Evolutionary conservation across 2,113 vertebrate species (phyloP).

Genomic region (Thinocorus orbignyianus): DNA sequence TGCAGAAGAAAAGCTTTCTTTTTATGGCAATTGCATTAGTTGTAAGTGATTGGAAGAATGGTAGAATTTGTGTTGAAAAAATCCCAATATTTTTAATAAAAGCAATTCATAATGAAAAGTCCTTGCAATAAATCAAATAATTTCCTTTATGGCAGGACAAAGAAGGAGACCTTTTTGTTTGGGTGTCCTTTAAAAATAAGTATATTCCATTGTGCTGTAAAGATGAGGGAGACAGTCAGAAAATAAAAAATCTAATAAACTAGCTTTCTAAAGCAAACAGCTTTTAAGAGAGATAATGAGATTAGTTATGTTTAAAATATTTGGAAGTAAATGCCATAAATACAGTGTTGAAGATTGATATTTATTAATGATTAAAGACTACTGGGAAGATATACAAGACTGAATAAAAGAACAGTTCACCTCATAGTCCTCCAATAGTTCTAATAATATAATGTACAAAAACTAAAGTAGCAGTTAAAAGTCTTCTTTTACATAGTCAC

Average conservation of each 20-base stretch:
- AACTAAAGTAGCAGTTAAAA: not conserved
- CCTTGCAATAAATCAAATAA: not conserved
- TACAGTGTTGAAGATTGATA: not conserved
- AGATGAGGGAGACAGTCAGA: not conserved
- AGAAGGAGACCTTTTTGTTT: not conserved
- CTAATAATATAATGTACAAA: not conserved
- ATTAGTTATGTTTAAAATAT: not conserved
- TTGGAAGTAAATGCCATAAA: not conserved
- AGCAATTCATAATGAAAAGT: not conserved
- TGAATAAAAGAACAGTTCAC: not conserved
- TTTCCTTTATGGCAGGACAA: not conserved
- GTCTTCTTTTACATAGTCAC: not conserved
- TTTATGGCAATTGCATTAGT: not conserved
- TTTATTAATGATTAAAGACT: not conserved
- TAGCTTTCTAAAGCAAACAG: fast-evolving
- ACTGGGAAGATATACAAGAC: not conserved
- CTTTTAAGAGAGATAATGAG: not conserved
- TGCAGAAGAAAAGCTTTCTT: not conserved
- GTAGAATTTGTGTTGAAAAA: not conserved
- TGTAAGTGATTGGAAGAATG: not conserved
- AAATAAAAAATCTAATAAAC: not conserved
- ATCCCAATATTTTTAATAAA: not conserved
- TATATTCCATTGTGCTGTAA: not conserved
- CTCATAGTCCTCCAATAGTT: not conserved
- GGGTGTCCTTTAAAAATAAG: not conserved